Evolutionary conservation across 2,888 invertebrate genomes (phyloP), one percentile per base, ranked within the genome.

Genomic region (Crioceris asparagi): DNA sequence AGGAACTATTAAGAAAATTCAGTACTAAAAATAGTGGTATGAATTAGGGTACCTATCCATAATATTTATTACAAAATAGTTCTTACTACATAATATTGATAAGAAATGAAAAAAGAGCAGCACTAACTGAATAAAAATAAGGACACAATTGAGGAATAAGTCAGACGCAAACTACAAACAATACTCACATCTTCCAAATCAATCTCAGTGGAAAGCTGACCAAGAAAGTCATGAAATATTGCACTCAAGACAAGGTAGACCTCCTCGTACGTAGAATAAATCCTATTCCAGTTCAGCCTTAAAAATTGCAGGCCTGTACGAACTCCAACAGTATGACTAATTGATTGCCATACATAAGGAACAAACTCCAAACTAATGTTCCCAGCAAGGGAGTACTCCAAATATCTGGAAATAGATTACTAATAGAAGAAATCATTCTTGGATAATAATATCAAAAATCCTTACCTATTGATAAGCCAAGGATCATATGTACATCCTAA

Each of bases 401-500:
- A 47, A 39, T 64, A 64, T 39, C 64, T 64, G 35, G 21, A 56
- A 53, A 29, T 34, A 27, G 8, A 11, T n/a, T n/a, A n/a, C n/a
- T n/a, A n/a, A n/a, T n/a, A n/a, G n/a, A n/a, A n/a, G n/a, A n/a
- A n/a, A n/a, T n/a, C n/a, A n/a, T n/a, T n/a, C n/a, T 21, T 21
- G 21, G 10, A 6, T 18, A 15, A n/a, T 7, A 35, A 17, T 11
- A 12, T 16, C 15, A 4, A 29, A n/a, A 10, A 7, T 34, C 21
- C 62, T 60, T 44, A 74, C 74, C 63, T 59, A 23, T 66, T 64
- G 12, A 75, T 65, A 2, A 73, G 56, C 43, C 68, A 64, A 30
- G 68, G 68, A 32, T 71, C 69, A 39, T 66, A 63, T 1, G 71
- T 69, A 43, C 67, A 66, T n/a, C 74, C 70, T 46, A 75, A 57